phyloP scores from a whole-genome alignment of 2,113 vertebrate species.

The Xiphorhynchus elegans region DNA sequence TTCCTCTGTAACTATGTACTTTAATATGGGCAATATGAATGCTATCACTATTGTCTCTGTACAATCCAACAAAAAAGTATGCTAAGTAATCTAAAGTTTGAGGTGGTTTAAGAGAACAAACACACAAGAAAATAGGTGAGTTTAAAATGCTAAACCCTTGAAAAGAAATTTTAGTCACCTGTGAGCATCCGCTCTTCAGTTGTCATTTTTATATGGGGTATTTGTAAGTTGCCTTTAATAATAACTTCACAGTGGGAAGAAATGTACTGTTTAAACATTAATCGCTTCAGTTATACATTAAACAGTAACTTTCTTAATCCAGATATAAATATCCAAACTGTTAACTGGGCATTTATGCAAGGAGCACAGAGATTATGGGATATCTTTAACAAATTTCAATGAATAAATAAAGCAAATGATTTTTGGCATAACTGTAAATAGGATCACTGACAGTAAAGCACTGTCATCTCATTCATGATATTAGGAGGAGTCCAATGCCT shows the following conservation, averaged over 20 bases:
- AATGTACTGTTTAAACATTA: slow-evolving; percentile 58
- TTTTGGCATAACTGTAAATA: neutral
- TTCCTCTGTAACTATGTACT: neutral
- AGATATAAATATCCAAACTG: neutral
- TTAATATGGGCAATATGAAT: neutral
- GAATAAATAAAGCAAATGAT: neutral
- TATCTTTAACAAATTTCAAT: neutral
- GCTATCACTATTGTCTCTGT: neutral
- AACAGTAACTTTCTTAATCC: slow-evolving; percentile 8
- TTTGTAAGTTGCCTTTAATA: slow-evolving; percentile 17
- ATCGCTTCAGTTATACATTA: slow-evolving; percentile 50
- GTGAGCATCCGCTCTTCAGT: neutral
- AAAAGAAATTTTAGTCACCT: neutral
- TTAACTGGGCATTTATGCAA: neutral
- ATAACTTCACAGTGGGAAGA: slow-evolving; percentile 9
- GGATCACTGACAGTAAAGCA: neutral
- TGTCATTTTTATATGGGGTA: neutral
- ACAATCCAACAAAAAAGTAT: neutral
- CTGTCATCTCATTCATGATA: neutral
- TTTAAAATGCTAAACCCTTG: neutral
- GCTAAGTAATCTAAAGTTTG: neutral
- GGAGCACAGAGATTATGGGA: neutral
- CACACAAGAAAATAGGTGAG: neutral
- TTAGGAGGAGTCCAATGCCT: neutral
- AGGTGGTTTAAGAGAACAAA: neutral